Evolutionary conservation across 2,113 vertebrate genomes (phyloP).

Genomic region (Leiothrix lutea): DNA sequence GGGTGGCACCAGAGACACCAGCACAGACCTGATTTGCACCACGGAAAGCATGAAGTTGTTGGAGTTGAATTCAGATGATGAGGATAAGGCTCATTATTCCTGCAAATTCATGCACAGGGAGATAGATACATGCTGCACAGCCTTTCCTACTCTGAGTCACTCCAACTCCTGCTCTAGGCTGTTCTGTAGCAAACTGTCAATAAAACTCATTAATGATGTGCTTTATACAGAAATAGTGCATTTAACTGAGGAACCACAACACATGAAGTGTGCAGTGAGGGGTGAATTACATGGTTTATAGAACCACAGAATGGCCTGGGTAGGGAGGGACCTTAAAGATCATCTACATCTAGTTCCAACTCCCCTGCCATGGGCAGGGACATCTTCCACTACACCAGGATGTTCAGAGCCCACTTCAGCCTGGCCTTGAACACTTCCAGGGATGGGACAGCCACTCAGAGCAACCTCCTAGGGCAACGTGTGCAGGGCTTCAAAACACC

Average conservation of each 20-base stretch:
- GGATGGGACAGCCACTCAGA: not conserved
- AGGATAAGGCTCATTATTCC: not conserved
- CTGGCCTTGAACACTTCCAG: not conserved
- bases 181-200: conserved; percentile 31
- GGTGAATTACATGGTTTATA: not conserved
- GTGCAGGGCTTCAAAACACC: not conserved
- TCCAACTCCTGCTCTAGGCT: conserved; percentile 25
- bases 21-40: not conserved
- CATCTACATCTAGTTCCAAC: not conserved
- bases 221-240: conserved; percentile 10
- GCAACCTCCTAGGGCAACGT: not conserved
- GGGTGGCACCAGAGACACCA: not conserved
- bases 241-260: not conserved
- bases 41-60: not conserved
- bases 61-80: not conserved
- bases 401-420: not conserved
- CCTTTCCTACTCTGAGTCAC: conserved; percentile 25
- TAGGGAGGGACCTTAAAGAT: not conserved
- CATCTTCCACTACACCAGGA: not conserved
- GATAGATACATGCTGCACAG: not conserved
- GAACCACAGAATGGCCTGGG: not conserved
- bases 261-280: not conserved
- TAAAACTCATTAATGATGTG: conserved; percentile 6
- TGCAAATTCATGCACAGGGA: not conserved
- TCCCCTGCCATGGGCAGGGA: not conserved